Evolutionary conservation across 2,113 vertebrate species (phyloP).

Genomic region (Corythoichthys intestinalis): DNA sequence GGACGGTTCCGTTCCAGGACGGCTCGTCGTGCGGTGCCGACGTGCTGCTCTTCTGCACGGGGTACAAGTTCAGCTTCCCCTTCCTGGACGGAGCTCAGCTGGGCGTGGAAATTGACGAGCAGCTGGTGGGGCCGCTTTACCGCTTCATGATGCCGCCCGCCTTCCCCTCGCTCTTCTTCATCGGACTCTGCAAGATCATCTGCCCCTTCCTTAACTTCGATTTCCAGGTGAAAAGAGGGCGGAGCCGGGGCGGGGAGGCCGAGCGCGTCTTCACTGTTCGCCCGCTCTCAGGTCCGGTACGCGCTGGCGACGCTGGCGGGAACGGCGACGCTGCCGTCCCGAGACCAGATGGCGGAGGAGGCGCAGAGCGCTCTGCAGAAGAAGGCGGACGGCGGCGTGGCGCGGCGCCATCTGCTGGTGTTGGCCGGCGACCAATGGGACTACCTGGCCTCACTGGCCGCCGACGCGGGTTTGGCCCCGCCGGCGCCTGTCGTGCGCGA

Average conservation of each 20-base stretch:
- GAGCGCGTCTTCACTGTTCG: background rate
- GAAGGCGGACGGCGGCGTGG: constrained; percentile 39
- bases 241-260: background rate
- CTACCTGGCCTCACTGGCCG: constrained; percentile 58
- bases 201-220: constrained; percentile 77
- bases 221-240: constrained; percentile 65
- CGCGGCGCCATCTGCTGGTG: constrained; percentile 54
- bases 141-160: constrained; percentile 67
- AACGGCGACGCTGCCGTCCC: constrained; percentile 43
- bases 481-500: constrained; percentile 42
- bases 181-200: constrained; percentile 74
- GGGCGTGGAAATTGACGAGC: constrained; percentile 60
- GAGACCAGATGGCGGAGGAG: constrained; percentile 52
- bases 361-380: constrained; percentile 22
- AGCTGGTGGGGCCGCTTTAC: constrained; percentile 69
- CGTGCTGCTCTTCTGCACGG: constrained; percentile 76
- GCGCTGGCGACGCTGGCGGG: constrained; percentile 61
- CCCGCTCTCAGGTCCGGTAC: constrained; percentile 54
- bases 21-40: constrained; percentile 52
- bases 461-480: constrained; percentile 39
- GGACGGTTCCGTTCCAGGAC: constrained; percentile 42
- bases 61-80: constrained; percentile 74
- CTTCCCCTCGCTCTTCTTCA: constrained; percentile 73
- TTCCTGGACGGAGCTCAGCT: constrained; percentile 62
- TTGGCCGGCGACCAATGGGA: constrained; percentile 62